Evolutionary conservation across 2,113 vertebrate species (phyloP).

Genomic region (Microcebus tavaratra): DNA sequence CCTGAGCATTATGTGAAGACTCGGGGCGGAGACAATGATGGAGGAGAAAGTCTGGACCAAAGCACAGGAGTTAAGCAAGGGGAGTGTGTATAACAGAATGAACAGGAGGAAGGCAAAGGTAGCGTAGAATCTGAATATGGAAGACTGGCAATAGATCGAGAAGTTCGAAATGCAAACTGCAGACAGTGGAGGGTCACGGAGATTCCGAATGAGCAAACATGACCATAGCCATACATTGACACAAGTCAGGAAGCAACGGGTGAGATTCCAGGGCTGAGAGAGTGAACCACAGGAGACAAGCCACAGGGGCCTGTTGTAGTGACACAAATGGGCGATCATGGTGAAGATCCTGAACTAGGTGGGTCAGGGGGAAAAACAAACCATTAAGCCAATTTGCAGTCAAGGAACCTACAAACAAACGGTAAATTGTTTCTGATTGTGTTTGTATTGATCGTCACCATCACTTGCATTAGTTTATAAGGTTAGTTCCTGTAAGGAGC

Average conservation of each 20-base stretch:
- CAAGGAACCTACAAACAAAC: neutral
- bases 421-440: neutral
- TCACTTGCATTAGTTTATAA: neutral
- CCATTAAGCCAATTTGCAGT: neutral
- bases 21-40: neutral
- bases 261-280: neutral
- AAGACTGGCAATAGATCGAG: neutral
- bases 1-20: neutral
- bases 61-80: neutral
- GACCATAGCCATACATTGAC: neutral
- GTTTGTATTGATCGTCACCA: neutral
- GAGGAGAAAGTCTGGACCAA: neutral
- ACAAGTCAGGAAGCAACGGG: neutral
- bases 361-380: neutral
- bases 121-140: neutral
- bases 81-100: accelerated
- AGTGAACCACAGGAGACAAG: neutral
- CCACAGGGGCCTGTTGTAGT: neutral
- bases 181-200: neutral
- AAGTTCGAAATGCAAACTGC: neutral
- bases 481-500: neutral
- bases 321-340: neutral
- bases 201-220: neutral
- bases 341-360: neutral
- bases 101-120: neutral